Evolutionary conservation across 2,888 invertebrate genomes (phyloP), one percentile per base, ranked within the genome.

Genomic region (Rosalia funebris): DNA sequence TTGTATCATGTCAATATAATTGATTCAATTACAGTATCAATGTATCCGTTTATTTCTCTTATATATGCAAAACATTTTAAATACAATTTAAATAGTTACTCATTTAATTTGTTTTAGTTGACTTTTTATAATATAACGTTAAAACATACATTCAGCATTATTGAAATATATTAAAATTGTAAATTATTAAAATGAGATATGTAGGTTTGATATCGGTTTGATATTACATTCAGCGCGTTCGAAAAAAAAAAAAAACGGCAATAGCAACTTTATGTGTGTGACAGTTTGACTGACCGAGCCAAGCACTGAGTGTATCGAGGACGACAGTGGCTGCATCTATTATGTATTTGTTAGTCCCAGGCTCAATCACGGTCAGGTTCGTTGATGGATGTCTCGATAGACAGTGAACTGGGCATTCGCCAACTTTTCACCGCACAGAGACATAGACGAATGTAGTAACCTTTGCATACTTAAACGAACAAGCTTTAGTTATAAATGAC

Each of bases 321-420:
- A 39, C 37, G 50, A 50, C 56, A 56, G 60, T 57, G 56, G 56
- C 50, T 20, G 34, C 46, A 63, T 63, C 44, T 63, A 63, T 63
- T 60, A 63, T 63, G 60, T 54, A 63, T 55, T 48, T 14, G 67
- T 57, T 60, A 71, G 72, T 63, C 66, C 72, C 71, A 65, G 71
- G 71, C 72, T 72, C 74, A 73, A 76, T 75, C 75, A 74, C 72
- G 65, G 70, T 69, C 70, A 62, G 61, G 62, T 65, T 59, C 71
- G 71, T 66, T 73, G 75, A 73, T 72, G 74, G 72, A 72, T 72
- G 65, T 66, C 61, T 57, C 63, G 68, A 71, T 65, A 63, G 68
- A 66, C 62, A 61, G 65, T 59, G 66, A 64, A 45, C 42, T 45
- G 25, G 53, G 44, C 42, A 37, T 48, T 45, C 41, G 53, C 52